These are phyloP conservation scores for Lutjanus campechanus DNA, from an alignment of 2,797 vertebrate species.

Conservation along the genomic window DNA sequence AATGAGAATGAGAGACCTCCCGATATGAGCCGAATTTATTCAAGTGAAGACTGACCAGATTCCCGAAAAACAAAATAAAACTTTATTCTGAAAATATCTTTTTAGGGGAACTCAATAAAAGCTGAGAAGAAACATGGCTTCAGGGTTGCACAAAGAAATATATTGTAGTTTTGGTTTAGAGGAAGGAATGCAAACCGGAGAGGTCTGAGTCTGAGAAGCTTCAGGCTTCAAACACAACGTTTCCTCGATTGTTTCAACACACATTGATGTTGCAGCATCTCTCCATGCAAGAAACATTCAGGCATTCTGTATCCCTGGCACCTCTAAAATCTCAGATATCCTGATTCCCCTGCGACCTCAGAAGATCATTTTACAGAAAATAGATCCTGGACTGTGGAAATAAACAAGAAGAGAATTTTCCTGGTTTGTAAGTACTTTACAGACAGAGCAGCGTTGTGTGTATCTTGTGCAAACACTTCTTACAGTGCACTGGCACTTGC, in stretches of 20 bases:
- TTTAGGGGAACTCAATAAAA: conserved; percentile 29
- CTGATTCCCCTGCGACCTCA: conserved; percentile 1
- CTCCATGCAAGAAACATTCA: conserved; percentile 12
- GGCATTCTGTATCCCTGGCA: background rate
- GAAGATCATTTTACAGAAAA: conserved; percentile 38
- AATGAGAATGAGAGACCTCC: conserved; percentile 26
- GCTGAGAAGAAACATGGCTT: conserved; percentile 15
- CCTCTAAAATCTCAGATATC: conserved; percentile 25
- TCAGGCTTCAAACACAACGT: conserved; percentile 48
- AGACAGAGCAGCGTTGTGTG: background rate
- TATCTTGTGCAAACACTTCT: background rate
- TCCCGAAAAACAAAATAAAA: conserved; percentile 29
- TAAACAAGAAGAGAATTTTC: conserved; percentile 21
- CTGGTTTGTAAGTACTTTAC: conserved; percentile 14
- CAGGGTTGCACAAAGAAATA: conserved; percentile 23
- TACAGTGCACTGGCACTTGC: background rate
- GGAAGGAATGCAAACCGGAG: conserved; percentile 34
- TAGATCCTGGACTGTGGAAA: conserved; percentile 29
- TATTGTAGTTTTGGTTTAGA: conserved; percentile 35
- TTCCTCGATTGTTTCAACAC: conserved; percentile 50
- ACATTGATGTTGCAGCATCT: conserved; percentile 46
- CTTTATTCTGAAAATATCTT: conserved; percentile 32
- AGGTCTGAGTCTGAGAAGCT: conserved; percentile 40
- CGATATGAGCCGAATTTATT: conserved; percentile 24
- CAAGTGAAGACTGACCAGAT: conserved; percentile 24